Conservation (phyloP, 2,797 vertebrate species). For the Coreius guichenoti region DNA sequence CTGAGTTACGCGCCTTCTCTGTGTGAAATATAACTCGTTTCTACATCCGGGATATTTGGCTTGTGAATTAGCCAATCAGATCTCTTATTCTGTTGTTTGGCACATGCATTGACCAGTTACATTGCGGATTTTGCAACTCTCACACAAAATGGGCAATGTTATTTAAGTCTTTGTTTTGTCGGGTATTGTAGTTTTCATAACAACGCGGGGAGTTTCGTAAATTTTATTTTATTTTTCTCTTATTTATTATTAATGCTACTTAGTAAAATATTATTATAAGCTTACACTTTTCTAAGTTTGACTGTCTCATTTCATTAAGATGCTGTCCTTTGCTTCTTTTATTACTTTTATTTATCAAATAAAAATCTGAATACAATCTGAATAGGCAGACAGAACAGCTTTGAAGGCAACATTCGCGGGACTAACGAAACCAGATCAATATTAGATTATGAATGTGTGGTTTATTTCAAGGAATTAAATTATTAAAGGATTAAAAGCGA, state of each 20-base stretch:
- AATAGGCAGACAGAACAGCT: background rate
- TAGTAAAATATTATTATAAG: too few species aligned
- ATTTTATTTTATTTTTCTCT: background rate
- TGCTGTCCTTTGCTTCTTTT: background rate
- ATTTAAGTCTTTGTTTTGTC: background rate
- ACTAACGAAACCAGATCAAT: too few species aligned
- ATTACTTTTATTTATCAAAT: background rate
- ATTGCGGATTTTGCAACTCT: background rate
- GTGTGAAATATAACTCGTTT: slow-evolving; percentile 52
- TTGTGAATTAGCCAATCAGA: slow-evolving; percentile 62
- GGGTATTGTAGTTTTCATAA: background rate
- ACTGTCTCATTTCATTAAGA: background rate
- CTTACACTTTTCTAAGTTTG: too few species aligned
- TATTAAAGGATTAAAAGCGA: too few species aligned
- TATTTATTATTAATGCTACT: background rate
- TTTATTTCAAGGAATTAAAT: too few species aligned
- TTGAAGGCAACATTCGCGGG: too few species aligned
- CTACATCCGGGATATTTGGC: slow-evolving; percentile 70
- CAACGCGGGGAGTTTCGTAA: background rate
- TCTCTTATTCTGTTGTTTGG: slow-evolving; percentile 40
- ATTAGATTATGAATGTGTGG: too few species aligned
- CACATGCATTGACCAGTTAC: slow-evolving; percentile 55
- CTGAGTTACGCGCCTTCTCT: slow-evolving; percentile 66
- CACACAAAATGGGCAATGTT: background rate
- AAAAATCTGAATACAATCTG: background rate